Base-by-base conservation (phyloP, 2,888 invertebrate genomes). In the Sturmia bella region DNA sequence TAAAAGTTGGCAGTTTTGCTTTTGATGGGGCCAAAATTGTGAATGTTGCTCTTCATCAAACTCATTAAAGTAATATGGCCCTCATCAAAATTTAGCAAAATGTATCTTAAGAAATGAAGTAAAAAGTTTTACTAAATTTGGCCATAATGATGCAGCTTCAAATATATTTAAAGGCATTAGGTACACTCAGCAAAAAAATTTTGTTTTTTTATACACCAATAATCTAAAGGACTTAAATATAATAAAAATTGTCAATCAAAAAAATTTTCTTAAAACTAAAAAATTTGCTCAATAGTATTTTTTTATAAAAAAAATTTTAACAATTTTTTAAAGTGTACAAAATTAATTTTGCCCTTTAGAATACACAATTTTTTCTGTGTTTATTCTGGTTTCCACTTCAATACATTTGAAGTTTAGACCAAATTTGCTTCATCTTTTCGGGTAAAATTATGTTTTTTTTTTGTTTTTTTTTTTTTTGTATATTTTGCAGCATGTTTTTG, bases 401-500 rank as follows among this genome's bases (percentile, higher is more conserved):
- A 57, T 41, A 17, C 48, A 57, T 41, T n/a, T 63, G 41, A 13
- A 6, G 41, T 43, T 69, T 54, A 17, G 24, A 57, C 24, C 0
- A 75, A 50, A 66, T 59, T 50, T 66, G 6, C 50, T 17, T 13
- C 41, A 41, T 37, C 43, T 74, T 37, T 52, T 56, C 41, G 15
- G 21, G 19, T 64, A 32, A 32, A 32, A 32, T 32, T 32, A 3
- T 1, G 7, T 32, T 32, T 32, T 17, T 17, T 13, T 13, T 57
- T 52, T 15, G 1, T 7, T 12, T 48, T 9, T 37, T 41, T 54
- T 9, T 27, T 9, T 73, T 52, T 37, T 50, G 6, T 56, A 32
- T 32, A 32, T 52, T 68, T 39, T 57, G 39, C 48, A 27, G 9
- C 54, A 52, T 52, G 59, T 69, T 68, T 59, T 63, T 48, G 11